Percentiles rank a stretch among this genome's conserved stretches.
Evolutionary conservation across 2,797 vertebrate genomes (phyloP).

Genomic region (Helostoma temminkii): DNA sequence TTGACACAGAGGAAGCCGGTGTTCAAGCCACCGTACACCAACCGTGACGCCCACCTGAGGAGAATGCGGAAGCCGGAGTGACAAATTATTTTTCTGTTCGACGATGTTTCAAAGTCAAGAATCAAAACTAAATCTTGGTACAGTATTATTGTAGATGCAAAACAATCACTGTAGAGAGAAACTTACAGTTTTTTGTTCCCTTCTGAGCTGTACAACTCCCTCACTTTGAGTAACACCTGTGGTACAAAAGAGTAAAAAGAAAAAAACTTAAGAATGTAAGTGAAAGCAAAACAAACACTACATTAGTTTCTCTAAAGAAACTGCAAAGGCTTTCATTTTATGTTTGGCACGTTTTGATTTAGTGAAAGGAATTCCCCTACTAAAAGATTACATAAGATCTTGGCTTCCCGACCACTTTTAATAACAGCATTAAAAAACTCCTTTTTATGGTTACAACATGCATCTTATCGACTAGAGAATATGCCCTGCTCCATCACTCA

Average conservation of each 20-base stretch:
- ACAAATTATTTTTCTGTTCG: background rate
- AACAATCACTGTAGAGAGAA: background rate
- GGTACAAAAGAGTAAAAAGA: constrained; percentile 14
- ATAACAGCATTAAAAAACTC: background rate
- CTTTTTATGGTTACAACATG: too few relatives aligned
- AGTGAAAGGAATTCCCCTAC: background rate
- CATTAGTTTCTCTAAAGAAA: background rate
- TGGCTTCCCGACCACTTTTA: background rate
- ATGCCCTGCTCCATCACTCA: background rate
- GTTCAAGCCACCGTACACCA: constrained; percentile 76
- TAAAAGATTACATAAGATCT: background rate
- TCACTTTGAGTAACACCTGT: constrained; percentile 90
- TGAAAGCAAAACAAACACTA: constrained; percentile 2
- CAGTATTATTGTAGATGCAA: background rate
- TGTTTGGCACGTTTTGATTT: background rate
- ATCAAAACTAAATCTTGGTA: background rate
- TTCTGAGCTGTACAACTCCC: constrained; percentile 79
- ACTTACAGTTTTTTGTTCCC: constrained; percentile 87
- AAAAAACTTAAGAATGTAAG: constrained; percentile 7
- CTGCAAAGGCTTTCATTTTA: background rate
- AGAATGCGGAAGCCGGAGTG: background rate
- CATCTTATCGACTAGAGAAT: background rate
- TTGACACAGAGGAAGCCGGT: constrained; percentile 88
- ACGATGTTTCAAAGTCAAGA: too few relatives aligned
- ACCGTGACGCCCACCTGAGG: constrained; percentile 68